Percentiles rank a stretch among this genome's conserved stretches.
These are phyloP conservation scores for Trachelus tabidus DNA, from an alignment of 2,888 invertebrate genomes.

Conservation along the genomic window DNA sequence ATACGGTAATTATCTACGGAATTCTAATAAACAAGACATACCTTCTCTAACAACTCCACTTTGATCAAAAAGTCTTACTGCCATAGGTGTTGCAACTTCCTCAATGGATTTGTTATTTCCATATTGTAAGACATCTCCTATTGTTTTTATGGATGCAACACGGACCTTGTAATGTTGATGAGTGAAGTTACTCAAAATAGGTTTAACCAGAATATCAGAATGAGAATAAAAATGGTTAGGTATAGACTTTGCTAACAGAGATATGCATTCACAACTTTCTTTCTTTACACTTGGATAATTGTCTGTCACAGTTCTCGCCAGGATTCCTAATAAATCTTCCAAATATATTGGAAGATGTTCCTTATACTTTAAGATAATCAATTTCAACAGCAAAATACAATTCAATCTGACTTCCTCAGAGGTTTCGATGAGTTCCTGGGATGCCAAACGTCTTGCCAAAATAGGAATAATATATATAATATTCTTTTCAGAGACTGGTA, in stretches of 20 bases:
- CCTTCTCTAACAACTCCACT: conserved; percentile 78
- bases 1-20: not conserved
- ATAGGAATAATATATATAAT: conserved; percentile 81
- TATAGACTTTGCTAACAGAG: conserved; percentile 72
- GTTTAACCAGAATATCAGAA: conserved; percentile 79
- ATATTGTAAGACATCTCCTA: conserved; percentile 73
- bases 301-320: conserved; percentile 80
- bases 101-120: conserved; percentile 80
- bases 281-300: conserved; percentile 85
- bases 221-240: conserved; percentile 80
- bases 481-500: conserved; percentile 78
- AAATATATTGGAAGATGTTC: conserved; percentile 75
- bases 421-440: conserved; percentile 76
- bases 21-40: conserved; percentile 22
- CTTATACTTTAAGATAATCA: conserved; percentile 74
- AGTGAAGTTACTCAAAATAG: conserved; percentile 77
- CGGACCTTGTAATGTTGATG: conserved; percentile 89
- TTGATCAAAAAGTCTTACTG: conserved; percentile 88
- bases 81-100: conserved; percentile 81
- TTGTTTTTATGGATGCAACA: conserved; percentile 77
- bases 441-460: conserved; percentile 81
- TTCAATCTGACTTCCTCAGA: conserved; percentile 86
- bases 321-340: conserved; percentile 80
- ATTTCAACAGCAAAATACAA: conserved; percentile 74
- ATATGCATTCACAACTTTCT: conserved; percentile 79